Base-by-base conservation (phyloP, 2,888 invertebrate genomes). In the Andrena fulva region DNA sequence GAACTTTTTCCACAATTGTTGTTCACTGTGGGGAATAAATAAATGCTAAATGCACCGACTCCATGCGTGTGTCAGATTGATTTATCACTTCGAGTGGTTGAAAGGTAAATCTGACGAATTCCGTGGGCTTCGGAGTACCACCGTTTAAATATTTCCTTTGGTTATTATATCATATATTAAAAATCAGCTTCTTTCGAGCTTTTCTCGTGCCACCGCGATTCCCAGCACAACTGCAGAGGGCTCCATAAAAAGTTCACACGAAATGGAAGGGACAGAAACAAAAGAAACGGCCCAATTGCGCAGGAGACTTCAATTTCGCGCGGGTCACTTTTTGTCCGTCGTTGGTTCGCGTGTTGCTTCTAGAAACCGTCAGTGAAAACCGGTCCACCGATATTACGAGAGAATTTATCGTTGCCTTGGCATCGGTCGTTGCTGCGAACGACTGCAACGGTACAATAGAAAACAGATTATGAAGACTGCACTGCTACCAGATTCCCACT, bases 381-480 rank as follows among this genome's bases (percentile, higher is more conserved):
- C 87, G 85, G 82, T 87, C 71, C 68, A 71, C 63, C 59, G 69
- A 76, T 80, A 82, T 82, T 78, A 77, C 69, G 60, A 48, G 68
- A 48, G 66, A 80, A 78, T 87, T 82, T 85, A 82, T 87, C 69
- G 33, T 72, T 54, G 66, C 74, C 69, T 74, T 71, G 74, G 69
- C 62, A 48, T 79, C 67, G 75, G 72, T 67, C 69, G 63, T 76
- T 59, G 69, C 66, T 71, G 48, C 24, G 42, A 71, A 66, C 35
- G 71, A 71, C 50, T 66, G 24, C 70, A 71, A 69, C 64, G 71
- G 48, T 80, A 73, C 59, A 31, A 70, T 80, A 60, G 64, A 78
- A 73, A 76, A 64, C 56, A 66, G 73, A 73, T 73, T 52, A 70
- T 48, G 63, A 59, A 42, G 42, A 52, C 27, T 2, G 2, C 35